Evolutionary conservation across 2,113 vertebrate species (phyloP).

Genomic region (Clarias macrocephalus): DNA sequence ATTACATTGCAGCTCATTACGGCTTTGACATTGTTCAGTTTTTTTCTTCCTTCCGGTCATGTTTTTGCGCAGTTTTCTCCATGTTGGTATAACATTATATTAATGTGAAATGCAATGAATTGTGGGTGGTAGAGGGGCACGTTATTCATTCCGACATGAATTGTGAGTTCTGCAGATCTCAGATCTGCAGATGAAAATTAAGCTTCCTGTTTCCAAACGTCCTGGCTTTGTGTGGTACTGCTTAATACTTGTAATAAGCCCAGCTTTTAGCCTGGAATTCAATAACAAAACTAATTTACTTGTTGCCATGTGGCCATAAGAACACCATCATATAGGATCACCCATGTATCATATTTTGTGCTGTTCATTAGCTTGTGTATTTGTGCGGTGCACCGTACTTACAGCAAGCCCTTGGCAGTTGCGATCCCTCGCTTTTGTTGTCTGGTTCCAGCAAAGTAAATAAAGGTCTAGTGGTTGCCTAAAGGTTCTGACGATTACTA

Average conservation of each 20-base stretch:
- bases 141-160: neutral
- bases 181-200: neutral
- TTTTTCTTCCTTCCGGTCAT: neutral
- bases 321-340: neutral
- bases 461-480: neutral
- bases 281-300: neutral
- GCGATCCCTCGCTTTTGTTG: neutral
- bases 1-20: constrained; percentile 44
- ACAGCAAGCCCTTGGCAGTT: constrained; percentile 12
- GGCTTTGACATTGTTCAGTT: constrained; percentile 1
- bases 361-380: neutral
- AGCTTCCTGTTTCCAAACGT: neutral
- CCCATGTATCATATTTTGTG: neutral
- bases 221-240: neutral
- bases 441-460: neutral
- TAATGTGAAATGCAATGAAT: constrained; percentile 6
- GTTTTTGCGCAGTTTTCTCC: constrained; percentile 3
- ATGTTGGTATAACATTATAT: neutral
- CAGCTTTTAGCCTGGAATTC: neutral
- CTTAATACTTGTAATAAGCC: neutral
- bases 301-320: constrained; percentile 10
- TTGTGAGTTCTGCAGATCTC: neutral
- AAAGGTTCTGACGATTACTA: neutral
- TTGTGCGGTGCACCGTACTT: constrained; percentile 7
- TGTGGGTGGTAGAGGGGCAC: neutral